Evolutionary conservation across 2,797 vertebrate genomes (phyloP).

Genomic region (Cirrhinus molitorella): DNA sequence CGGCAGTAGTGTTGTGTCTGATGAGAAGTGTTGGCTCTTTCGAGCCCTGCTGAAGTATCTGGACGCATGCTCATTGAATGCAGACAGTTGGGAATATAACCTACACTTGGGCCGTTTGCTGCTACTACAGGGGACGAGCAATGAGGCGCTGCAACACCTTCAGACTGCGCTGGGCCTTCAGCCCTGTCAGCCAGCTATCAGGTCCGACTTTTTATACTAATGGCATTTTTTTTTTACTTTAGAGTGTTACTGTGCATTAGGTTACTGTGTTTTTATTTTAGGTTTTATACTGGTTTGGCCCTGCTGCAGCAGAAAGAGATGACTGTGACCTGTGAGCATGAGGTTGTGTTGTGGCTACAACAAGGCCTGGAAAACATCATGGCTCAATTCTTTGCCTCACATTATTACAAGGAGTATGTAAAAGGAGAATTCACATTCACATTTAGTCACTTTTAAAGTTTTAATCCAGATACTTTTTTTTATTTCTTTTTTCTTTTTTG

Average conservation of each 20-base stretch:
- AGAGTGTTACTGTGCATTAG: no score
- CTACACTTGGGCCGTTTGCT: constrained; percentile 75
- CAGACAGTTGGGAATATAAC: constrained; percentile 75
- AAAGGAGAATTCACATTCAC: neutral
- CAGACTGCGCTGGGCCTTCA: constrained; percentile 70
- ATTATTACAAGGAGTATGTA: constrained; percentile 57
- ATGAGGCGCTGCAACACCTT: constrained; percentile 74
- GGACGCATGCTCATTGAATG: constrained; percentile 77
- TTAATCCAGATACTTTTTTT: neutral
- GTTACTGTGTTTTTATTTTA: constrained; percentile 51
- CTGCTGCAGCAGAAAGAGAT: constrained; percentile 70
- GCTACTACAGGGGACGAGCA: constrained; percentile 69
- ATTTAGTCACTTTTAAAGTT: neutral
- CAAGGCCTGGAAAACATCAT: constrained; percentile 78
- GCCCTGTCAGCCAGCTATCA: constrained; percentile 70
- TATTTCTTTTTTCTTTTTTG: neutral
- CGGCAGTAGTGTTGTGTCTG: constrained; percentile 54
- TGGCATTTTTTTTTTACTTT: neutral
- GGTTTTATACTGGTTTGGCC: constrained; percentile 76
- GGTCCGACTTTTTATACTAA: constrained; percentile 57
- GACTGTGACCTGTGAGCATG: constrained; percentile 64
- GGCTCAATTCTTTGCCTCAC: constrained; percentile 65
- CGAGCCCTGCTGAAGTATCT: constrained; percentile 76
- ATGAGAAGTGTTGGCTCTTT: constrained; percentile 69
- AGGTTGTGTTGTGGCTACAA: constrained; percentile 73